These are phyloP conservation scores for Amiota minor DNA, from an alignment of 2,888 invertebrate genomes.

Conservation along the genomic window DNA sequence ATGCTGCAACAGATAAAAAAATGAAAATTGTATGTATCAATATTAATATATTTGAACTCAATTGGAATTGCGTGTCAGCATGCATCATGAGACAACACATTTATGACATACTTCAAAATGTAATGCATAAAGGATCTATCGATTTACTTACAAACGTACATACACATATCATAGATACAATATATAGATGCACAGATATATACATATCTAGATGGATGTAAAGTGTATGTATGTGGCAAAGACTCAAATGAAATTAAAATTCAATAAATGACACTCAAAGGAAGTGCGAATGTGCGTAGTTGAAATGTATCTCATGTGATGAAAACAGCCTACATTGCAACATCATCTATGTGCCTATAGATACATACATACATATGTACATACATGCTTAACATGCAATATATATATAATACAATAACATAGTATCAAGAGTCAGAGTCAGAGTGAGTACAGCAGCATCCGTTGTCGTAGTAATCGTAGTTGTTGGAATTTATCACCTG, in stretches of 20 bases:
- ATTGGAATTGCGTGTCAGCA: slow-evolving; percentile 25
- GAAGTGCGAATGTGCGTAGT: slow-evolving; percentile 36
- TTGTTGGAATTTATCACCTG: slow-evolving; percentile 61
- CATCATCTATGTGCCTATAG: slow-evolving; percentile 21
- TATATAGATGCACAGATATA: too few relatives aligned
- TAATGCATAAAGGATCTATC: slow-evolving; percentile 41
- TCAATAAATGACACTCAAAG: slow-evolving; percentile 59
- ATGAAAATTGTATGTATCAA: slow-evolving; percentile 32
- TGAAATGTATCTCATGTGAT: slow-evolving; percentile 19
- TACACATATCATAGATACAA: not conserved
- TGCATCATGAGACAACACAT: slow-evolving; percentile 60
- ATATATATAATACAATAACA: too few relatives aligned
- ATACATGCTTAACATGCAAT: not conserved
- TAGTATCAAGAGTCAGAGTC: not conserved
- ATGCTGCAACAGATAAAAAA: slow-evolving; percentile 66
- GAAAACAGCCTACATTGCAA: too few relatives aligned
- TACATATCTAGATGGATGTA: slow-evolving; percentile 43
- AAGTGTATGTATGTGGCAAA: not conserved
- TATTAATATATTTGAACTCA: slow-evolving; percentile 59
- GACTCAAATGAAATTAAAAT: slow-evolving; percentile 58
- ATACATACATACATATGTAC: slow-evolving; percentile 29
- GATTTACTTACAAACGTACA: slow-evolving; percentile 47
- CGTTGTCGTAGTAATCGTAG: not conserved
- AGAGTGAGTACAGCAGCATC: not conserved
- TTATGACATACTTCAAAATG: slow-evolving; percentile 13